phyloP scores from a whole-genome alignment of 2,797 vertebrate species.

The Yasuhikotakia modesta region DNA sequence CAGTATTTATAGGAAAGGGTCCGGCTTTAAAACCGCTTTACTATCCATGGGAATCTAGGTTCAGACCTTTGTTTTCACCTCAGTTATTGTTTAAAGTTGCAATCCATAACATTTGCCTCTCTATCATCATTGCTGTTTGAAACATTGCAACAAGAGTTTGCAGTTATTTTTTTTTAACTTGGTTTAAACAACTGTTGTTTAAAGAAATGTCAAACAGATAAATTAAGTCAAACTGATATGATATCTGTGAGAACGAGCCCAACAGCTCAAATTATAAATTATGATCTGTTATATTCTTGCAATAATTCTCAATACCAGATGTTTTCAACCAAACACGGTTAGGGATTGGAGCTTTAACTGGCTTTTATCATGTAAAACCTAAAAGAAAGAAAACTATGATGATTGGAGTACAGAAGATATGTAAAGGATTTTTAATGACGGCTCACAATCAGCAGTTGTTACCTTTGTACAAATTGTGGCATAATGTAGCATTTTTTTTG shows the following conservation, averaged over 20 bases:
- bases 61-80: slow-evolving; percentile 5
- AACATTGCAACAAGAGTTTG: too few relatives aligned
- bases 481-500: not conserved
- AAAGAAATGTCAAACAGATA: too few relatives aligned
- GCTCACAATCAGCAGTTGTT: slow-evolving; percentile 1
- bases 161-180: too few relatives aligned
- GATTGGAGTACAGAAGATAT: not conserved
- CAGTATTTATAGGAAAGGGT: not conserved
- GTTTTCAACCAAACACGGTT: too few relatives aligned
- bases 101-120: not conserved
- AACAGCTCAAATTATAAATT: too few relatives aligned
- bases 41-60: not conserved
- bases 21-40: not conserved
- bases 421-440: not conserved
- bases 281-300: too few relatives aligned
- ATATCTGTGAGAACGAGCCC: too few relatives aligned
- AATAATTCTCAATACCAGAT: too few relatives aligned
- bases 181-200: too few relatives aligned
- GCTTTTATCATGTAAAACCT: not conserved
- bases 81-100: not conserved
- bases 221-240: too few relatives aligned
- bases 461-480: slow-evolving; percentile 9
- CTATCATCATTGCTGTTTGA: not conserved
- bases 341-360: too few relatives aligned
- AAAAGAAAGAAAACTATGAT: not conserved